phyloP scores from a whole-genome alignment of 1,140 invertebrate species.

The Nomia melanderi region DNA sequence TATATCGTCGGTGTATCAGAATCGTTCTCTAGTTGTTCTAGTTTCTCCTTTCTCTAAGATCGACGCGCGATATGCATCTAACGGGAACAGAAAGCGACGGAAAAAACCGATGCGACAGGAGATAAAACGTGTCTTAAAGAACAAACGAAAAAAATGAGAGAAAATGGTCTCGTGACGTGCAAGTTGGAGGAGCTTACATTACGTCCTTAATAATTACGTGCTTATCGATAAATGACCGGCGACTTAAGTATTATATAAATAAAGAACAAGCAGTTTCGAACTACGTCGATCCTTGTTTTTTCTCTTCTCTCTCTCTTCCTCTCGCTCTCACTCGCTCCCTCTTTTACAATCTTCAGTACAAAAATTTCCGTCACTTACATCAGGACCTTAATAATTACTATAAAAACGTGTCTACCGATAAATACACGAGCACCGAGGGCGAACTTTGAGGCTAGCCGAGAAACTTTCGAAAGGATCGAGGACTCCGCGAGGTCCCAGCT shows the following conservation, averaged over 20 bases:
- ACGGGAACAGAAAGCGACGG: too few species aligned
- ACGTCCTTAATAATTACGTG: slow-evolving; percentile 35
- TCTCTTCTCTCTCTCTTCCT: background rate
- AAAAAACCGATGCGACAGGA: slow-evolving; percentile 12
- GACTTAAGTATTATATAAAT: slow-evolving; percentile 21
- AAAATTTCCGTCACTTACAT: slow-evolving; percentile 12
- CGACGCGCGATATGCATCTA: too few species aligned
- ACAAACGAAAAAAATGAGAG: too few species aligned
- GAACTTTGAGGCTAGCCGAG: background rate
- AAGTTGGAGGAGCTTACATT: slow-evolving; percentile 36
- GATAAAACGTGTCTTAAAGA: slow-evolving; percentile 25
- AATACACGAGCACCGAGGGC: background rate
- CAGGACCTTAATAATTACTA: slow-evolving; percentile 41
- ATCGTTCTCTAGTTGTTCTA: background rate
- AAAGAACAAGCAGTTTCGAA: background rate
- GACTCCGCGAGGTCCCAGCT: too few species aligned
- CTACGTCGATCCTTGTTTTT: background rate
- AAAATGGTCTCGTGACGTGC: slow-evolving; percentile 40
- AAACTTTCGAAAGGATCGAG: background rate
- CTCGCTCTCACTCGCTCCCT: background rate
- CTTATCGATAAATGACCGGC: slow-evolving; percentile 16
- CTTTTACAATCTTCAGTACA: slow-evolving; percentile 25
- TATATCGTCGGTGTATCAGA: background rate
- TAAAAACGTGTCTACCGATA: slow-evolving; percentile 26
- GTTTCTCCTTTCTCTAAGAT: too few species aligned